Percentiles rank a stretch among this genome's conserved stretches.
Evolutionary conservation across 1,140 invertebrate species (phyloP).

Genomic region (Mercenaria mercenaria): DNA sequence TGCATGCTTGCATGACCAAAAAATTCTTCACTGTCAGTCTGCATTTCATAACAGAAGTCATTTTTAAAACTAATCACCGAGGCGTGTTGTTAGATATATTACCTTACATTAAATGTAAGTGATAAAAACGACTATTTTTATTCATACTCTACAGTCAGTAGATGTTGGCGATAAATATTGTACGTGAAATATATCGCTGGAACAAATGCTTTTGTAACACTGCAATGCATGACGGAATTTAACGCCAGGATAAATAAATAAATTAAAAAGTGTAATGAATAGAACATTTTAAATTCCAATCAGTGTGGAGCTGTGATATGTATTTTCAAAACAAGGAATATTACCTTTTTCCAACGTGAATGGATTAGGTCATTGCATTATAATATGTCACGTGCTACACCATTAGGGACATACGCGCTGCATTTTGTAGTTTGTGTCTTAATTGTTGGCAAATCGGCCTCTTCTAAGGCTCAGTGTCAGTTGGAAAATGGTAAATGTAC

Average conservation of each 20-base stretch:
- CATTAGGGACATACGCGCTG: too few relatives aligned
- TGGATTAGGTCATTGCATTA: neutral
- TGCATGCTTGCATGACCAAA: too few relatives aligned
- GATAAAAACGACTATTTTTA: neutral
- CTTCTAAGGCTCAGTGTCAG: constrained; percentile 18
- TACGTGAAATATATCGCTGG: neutral
- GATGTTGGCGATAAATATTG: neutral
- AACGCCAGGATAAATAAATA: neutral
- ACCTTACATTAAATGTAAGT: neutral
- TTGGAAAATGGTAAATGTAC: constrained; percentile 58
- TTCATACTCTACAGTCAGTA: neutral
- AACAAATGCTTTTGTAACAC: neutral
- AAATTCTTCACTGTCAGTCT: too few relatives aligned
- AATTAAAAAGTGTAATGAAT: neutral
- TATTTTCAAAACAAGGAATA: neutral
- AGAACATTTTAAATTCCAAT: neutral
- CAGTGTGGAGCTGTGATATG: neutral
- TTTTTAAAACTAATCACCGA: constrained; percentile 26
- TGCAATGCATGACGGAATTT: neutral
- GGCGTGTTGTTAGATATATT: constrained; percentile 13
- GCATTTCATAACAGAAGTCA: neutral
- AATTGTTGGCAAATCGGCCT: neutral
- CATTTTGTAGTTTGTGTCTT: too few relatives aligned
- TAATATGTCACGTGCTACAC: neutral
- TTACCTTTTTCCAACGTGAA: neutral